Evolutionary conservation across 2,113 vertebrate species (phyloP).

Genomic region (Chitala chitala): DNA sequence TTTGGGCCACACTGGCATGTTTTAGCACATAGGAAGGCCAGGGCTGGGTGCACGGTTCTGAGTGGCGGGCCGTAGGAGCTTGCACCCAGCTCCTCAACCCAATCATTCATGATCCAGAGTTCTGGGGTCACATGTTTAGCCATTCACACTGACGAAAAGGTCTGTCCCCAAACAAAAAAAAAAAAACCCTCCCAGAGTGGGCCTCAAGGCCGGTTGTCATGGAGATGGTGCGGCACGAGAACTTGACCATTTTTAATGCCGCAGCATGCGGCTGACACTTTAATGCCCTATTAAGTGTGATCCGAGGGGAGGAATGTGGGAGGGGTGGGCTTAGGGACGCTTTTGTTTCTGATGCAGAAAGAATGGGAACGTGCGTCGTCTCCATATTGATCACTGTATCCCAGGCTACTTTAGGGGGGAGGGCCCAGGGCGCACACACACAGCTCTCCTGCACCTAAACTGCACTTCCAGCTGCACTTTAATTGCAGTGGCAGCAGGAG

Average conservation of each 20-base stretch:
- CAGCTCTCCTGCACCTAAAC: no score
- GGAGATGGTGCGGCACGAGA: background rate
- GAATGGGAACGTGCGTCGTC: no score
- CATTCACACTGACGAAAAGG: background rate
- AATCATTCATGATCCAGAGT: no score
- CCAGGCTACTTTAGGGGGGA: no score
- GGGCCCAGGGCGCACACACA: no score
- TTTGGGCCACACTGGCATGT: background rate
- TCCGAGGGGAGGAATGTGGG: background rate
- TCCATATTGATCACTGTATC: no score
- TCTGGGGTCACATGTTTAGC: background rate
- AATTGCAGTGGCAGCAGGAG: background rate
- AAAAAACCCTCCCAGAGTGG: background rate
- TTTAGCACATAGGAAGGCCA: background rate
- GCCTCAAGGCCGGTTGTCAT: slow-evolving; percentile 4
- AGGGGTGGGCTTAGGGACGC: background rate
- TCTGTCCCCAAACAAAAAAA: no score
- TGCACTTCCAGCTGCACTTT: background rate
- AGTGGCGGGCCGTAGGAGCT: background rate
- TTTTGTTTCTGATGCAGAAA: no score
- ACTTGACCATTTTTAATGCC: background rate
- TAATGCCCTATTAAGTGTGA: background rate
- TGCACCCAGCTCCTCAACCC: background rate
- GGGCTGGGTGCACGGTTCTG: no score
- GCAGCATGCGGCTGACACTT: background rate